Conservation (phyloP, 2,797 vertebrate genomes). For the Spatula versicolor region DNA sequence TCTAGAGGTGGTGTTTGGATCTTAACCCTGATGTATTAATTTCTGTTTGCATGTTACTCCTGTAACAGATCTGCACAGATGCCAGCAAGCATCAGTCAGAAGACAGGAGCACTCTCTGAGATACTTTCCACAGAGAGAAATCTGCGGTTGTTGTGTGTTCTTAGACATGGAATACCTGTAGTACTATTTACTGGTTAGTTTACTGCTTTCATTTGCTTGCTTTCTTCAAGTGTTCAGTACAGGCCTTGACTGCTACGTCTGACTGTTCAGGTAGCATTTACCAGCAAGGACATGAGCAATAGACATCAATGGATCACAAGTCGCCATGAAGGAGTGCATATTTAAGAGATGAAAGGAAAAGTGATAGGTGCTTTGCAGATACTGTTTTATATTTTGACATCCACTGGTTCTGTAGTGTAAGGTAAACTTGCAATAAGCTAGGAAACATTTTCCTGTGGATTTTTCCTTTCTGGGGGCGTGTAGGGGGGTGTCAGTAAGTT, state of each 20-base stretch:
- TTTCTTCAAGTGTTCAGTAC: not conserved
- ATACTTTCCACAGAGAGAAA: not conserved
- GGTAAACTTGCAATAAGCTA: not conserved
- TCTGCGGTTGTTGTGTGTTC: fast-evolving
- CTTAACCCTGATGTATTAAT: not conserved
- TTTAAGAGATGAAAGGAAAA: not conserved
- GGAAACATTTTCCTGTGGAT: not conserved
- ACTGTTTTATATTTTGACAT: not conserved
- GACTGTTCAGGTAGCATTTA: not conserved
- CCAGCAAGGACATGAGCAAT: not conserved
- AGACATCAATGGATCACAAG: not conserved
- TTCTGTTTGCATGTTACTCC: not conserved
- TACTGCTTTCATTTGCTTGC: not conserved
- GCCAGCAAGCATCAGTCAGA: not conserved
- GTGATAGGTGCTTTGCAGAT: not conserved
- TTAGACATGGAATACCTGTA: not conserved
- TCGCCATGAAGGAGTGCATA: not conserved
- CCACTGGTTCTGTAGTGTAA: not conserved
- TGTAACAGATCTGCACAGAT: not conserved
- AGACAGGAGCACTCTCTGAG: not conserved
- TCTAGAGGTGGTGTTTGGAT: not conserved
- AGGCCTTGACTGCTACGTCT: not conserved
- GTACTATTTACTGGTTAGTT: not conserved
- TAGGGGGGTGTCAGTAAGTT: not conserved
- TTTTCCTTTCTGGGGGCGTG: not conserved